Conservation (phyloP, 2,113 vertebrate genomes). For the Aix galericulata region DNA sequence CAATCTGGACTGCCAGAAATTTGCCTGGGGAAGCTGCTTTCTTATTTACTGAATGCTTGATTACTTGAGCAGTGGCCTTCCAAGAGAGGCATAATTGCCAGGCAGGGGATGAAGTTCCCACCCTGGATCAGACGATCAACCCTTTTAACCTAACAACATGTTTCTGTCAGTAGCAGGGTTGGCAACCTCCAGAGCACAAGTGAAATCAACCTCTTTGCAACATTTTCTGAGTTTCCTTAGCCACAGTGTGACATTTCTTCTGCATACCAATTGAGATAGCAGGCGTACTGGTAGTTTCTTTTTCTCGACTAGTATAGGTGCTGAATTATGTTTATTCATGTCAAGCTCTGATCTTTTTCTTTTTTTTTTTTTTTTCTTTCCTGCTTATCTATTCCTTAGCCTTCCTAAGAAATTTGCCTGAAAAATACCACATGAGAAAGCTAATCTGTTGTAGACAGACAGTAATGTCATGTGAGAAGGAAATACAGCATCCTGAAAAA, state of each 20-base stretch:
- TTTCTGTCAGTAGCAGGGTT: background rate
- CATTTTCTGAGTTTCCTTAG: background rate
- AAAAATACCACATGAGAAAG: background rate
- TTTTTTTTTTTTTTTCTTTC: background rate
- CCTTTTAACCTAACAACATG: background rate
- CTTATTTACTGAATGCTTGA: background rate
- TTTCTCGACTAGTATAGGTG: background rate
- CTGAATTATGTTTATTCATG: background rate
- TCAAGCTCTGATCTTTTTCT: background rate
- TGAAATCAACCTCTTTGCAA: background rate
- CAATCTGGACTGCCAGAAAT: background rate
- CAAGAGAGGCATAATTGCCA: background rate
- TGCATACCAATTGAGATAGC: background rate
- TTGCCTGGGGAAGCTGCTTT: background rate
- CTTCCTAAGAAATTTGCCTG: background rate
- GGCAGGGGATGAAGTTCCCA: background rate
- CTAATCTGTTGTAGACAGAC: background rate
- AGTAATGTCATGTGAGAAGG: background rate
- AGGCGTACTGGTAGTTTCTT: background rate
- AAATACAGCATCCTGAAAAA: background rate
- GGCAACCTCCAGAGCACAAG: background rate
- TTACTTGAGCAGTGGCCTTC: background rate
- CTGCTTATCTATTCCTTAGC: background rate
- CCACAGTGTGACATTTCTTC: background rate
- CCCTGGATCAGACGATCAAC: background rate